Conservation (phyloP, 1,140 invertebrate species). For the Drusus annulatus region DNA sequence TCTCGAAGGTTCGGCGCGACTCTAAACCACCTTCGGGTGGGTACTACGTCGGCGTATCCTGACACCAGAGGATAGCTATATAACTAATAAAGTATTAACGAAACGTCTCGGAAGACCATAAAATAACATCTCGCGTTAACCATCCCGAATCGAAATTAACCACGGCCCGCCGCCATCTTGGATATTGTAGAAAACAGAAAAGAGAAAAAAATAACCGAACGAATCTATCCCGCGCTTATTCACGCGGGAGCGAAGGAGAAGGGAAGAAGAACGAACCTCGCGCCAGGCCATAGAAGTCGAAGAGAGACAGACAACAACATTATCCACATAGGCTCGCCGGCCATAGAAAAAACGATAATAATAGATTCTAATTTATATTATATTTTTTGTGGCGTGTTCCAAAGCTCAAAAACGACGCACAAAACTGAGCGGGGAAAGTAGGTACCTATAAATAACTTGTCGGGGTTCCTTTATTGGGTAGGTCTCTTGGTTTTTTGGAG, state of each 20-base stretch:
- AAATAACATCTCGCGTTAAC: background rate
- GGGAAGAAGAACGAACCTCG: background rate
- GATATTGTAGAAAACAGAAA: slow-evolving; percentile 9
- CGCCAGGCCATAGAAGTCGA: background rate
- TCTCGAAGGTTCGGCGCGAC: no score
- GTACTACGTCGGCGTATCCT: no score
- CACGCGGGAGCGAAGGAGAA: background rate
- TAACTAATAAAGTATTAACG: no score
- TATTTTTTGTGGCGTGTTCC: background rate
- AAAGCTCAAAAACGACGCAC: background rate
- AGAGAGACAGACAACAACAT: background rate
- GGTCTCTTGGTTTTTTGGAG: background rate
- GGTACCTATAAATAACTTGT: slow-evolving; percentile 13
- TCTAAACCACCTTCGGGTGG: no score
- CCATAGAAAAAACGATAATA: slow-evolving; percentile 12
- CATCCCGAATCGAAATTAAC: slow-evolving; percentile 11
- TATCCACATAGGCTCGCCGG: background rate
- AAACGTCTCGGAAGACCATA: no score
- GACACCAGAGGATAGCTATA: no score
- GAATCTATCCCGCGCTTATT: slow-evolving; percentile 6
- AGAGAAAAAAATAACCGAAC: slow-evolving; percentile 5
- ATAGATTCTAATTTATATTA: slow-evolving; percentile 14
- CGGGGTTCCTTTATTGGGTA: slow-evolving; percentile 1
- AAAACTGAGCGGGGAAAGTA: background rate
- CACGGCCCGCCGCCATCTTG: slow-evolving; percentile 4